Percentiles rank a stretch among this genome's conserved stretches.
phyloP scores from a whole-genome alignment of 2,797 vertebrate genomes.

The Pagetopsis macropterus region DNA sequence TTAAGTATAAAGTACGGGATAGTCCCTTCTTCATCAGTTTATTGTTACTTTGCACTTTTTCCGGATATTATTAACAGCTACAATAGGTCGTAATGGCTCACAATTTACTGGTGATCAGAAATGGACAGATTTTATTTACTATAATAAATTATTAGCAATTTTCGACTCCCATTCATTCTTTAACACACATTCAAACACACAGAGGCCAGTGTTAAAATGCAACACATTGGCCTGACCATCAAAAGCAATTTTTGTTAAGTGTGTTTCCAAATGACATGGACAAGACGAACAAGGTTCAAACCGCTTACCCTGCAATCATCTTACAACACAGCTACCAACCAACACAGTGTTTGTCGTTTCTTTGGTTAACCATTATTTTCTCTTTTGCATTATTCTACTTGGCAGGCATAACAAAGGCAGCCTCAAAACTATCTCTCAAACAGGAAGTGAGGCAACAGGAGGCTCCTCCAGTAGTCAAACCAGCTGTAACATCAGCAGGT shows the following conservation, averaged over 20 bases:
- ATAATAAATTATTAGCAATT: too few relatives aligned
- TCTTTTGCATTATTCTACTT: background rate
- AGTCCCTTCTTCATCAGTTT: background rate
- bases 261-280: background rate
- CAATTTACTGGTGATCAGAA: too few relatives aligned
- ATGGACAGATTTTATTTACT: too few relatives aligned
- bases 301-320: background rate
- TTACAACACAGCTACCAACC: background rate
- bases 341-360: background rate
- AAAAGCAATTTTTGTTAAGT: background rate
- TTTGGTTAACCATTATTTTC: constrained; percentile 13
- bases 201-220: background rate
- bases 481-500: constrained; percentile 54
- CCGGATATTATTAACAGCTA: too few relatives aligned
- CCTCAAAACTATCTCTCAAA: constrained; percentile 84
- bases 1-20: background rate
- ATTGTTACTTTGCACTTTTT: background rate
- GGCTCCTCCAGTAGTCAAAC: constrained; percentile 56
- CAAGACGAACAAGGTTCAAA: background rate
- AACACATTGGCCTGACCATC: background rate
- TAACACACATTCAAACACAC: background rate
- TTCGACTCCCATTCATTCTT: too few relatives aligned
- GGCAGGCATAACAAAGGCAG: constrained; percentile 82
- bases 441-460: constrained; percentile 76
- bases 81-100: too few relatives aligned